A percentile compares a stretch with the other conserved stretches of the same genome.
Evolutionary conservation across 2,113 vertebrate species (phyloP).

Genomic region (Cottus gobio): DNA sequence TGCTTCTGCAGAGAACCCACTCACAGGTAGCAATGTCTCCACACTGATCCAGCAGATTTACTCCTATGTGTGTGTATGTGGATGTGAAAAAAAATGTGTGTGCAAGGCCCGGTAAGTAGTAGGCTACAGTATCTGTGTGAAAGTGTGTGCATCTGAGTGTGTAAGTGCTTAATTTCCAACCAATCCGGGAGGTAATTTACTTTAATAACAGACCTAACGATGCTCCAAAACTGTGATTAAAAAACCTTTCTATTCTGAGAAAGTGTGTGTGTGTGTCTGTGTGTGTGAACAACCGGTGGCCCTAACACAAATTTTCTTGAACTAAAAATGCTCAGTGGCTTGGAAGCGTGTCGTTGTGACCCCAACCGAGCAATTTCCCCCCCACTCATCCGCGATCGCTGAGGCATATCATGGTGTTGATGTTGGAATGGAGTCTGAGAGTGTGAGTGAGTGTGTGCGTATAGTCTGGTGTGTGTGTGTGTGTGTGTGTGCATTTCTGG

Average conservation of each 20-base stretch:
- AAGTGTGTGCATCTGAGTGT: slow-evolving; percentile 56
- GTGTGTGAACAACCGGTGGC: neutral
- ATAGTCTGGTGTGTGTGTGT: slow-evolving; percentile 28
- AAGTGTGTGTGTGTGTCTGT: slow-evolving; percentile 35
- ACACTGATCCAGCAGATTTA: slow-evolving; percentile 70
- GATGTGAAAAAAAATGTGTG: slow-evolving; percentile 22
- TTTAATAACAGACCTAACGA: slow-evolving; percentile 75
- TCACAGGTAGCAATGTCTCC: slow-evolving; percentile 75
- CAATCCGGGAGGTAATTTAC: slow-evolving; percentile 70
- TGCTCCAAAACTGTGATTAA: slow-evolving; percentile 74
- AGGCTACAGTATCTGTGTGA: slow-evolving; percentile 35
- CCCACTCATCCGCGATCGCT: slow-evolving; percentile 24
- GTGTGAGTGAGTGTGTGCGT: slow-evolving; percentile 9
- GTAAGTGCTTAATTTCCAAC: slow-evolving; percentile 45
- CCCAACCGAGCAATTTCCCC: slow-evolving; percentile 9
- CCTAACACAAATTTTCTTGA: slow-evolving; percentile 20
- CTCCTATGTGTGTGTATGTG: slow-evolving; percentile 8
- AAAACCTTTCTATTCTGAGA: slow-evolving; percentile 69
- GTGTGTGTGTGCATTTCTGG: slow-evolving; percentile 53
- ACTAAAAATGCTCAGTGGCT: slow-evolving; percentile 38
- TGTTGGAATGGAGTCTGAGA: slow-evolving; percentile 36
- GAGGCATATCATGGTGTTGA: slow-evolving; percentile 51
- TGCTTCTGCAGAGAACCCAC: slow-evolving; percentile 58
- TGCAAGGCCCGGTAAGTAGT: slow-evolving; percentile 17
- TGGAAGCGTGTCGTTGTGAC: slow-evolving; percentile 14